Evolutionary conservation across 2,888 invertebrate genomes (phyloP), one percentile per base, ranked within the genome.

Genomic region (Andrena praecox): DNA sequence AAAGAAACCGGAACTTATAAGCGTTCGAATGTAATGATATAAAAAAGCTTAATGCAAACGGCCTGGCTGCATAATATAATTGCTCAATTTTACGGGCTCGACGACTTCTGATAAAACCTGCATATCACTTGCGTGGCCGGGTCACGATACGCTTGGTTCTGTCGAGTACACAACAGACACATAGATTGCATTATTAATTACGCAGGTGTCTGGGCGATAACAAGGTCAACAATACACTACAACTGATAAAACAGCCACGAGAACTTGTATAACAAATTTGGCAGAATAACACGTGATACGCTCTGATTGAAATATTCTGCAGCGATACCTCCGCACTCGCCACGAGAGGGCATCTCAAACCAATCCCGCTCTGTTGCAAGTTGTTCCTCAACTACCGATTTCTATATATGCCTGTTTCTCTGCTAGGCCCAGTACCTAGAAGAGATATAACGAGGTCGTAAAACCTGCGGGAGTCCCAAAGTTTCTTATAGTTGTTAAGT

Each of bases 171-270:
- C 64, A 31, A 12, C 59, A 74, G 80, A 77, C 74, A 77, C 71
- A 81, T 81, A 83, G 80, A 84, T 77, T 84, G 77, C 74, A 81
- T 70, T 59, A 77, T 75, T 81, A 81, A 81, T 84, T 75, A 59
- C 60, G 71, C 82, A 74, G 77, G 74, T 75, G 75, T 77, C 35
- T 35, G 5, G n/a, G 31, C 64, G 73, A 83, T 77, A 81, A 75
- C 64, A 72, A 56, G 75, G 60, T 81, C 68, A 75, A 84, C 75
- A 71, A 72, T 84, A 75, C 81, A 35, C 59, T 31, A 16, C 29
- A 50, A 63, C 54, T 24, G 50, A 24, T 35, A 48, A n/a, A 20
- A n/a, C 12, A 63, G 10, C 33, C 16, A 2, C 59, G 16, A 29
- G 24, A 60, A 35, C 6, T 56, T 33, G 1, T n/a, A 35, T n/a